Conservation (phyloP, 2,888 invertebrate genomes). For the Trachelus tabidus region DNA sequence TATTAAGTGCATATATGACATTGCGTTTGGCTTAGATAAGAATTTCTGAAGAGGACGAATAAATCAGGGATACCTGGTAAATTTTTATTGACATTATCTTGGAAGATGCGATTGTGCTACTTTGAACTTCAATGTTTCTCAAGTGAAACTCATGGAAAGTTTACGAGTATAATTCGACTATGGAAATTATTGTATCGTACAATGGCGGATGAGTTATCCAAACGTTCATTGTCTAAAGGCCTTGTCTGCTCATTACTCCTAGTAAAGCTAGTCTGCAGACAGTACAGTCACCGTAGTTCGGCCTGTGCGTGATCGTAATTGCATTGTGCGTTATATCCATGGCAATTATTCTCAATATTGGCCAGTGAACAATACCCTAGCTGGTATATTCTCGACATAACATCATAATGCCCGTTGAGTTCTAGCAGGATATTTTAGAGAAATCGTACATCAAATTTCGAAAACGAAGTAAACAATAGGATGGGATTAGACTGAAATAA, state of each 20-base stretch:
- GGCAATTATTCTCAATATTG: slow-evolving; percentile 30
- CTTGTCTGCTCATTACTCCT: slow-evolving; percentile 40
- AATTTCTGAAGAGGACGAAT: background rate
- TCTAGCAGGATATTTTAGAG: background rate
- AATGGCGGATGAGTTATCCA: slow-evolving; percentile 34
- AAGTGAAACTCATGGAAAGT: background rate
- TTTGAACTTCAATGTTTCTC: background rate
- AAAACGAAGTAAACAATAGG: background rate
- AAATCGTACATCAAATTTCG: background rate
- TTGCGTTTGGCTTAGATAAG: no score
- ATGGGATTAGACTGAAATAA: background rate
- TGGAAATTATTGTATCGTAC: slow-evolving; percentile 36
- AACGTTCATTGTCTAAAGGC: slow-evolving; percentile 37
- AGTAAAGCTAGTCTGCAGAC: slow-evolving; percentile 12
- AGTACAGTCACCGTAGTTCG: slow-evolving; percentile 18
- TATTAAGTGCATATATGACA: no score
- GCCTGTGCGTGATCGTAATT: slow-evolving; percentile 22
- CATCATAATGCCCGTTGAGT: background rate
- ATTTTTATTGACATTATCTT: background rate
- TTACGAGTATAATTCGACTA: slow-evolving; percentile 23
- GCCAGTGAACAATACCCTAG: slow-evolving; percentile 16
- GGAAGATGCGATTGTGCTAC: background rate
- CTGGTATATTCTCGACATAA: background rate
- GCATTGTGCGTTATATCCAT: slow-evolving; percentile 18
- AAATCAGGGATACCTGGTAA: background rate